Evolutionary conservation across 2,888 invertebrate species (phyloP), one percentile per base, ranked within the genome.

Genomic region (Zelleria hepariella): DNA sequence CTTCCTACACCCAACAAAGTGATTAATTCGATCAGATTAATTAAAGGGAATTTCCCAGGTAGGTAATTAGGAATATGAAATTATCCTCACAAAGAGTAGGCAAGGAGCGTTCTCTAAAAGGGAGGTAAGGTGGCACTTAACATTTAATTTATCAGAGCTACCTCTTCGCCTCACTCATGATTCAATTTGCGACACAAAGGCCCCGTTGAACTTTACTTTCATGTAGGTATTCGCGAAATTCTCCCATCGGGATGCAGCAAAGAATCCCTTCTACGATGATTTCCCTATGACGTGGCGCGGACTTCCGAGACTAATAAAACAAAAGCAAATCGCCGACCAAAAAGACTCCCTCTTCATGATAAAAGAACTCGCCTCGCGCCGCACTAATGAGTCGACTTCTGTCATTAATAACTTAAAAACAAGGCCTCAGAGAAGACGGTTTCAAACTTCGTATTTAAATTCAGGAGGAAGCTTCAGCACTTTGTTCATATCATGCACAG

Each of bases 171-270:
- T 62, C 74, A 70, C 60, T 62, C 74, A 70, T 79, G 74, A 81
- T 80, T 80, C 78, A 80, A 81, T 81, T 80, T 78, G 62, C 62
- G 63, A 68, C 69, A 76, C 74, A 79, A 77, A 77, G 72, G 75
- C 62, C 63, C 63, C 63, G 67, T 10, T 59, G 58, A 15, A 54
- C n/a, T 42, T 47, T 47, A 42, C 32, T 42, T 42, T 15, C 32
- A 42, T 42, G 32, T 15, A 42, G 32, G 32, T 42, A 42, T 42
- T 42, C 32, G 32, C 32, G 15, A 42, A 42, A 42, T 15, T 10
- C 32, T 42, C 32, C n/a, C 32, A 42, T 42, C 15, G 15, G 32
- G 3, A 2, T 42, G 32, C 15, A 2, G 10, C 32, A 32, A 15
- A 32, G 15, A 32, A 15, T 42, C 15, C 32, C 32, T 15, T 42